Percentiles rank a stretch among this genome's conserved stretches.
Evolutionary conservation across 2,113 vertebrate genomes (phyloP).

Genomic region (Cynoglossus semilaevis): DNA sequence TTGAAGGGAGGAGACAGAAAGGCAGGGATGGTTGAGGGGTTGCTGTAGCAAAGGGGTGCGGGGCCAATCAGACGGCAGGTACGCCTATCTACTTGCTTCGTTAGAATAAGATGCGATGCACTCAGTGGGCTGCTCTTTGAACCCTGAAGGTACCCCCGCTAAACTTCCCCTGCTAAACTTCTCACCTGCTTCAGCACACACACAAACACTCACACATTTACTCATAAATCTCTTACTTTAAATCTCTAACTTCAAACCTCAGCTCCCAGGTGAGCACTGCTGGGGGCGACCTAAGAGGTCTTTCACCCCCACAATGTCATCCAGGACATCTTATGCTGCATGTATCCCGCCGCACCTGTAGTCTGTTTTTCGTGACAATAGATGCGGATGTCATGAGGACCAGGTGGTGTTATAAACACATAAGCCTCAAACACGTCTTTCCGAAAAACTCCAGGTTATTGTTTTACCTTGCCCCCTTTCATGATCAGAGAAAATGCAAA

Average conservation of each 20-base stretch:
- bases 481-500: too few relatives aligned
- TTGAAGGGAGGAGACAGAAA: conserved; percentile 38
- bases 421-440: too few relatives aligned
- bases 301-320: conserved; percentile 70
- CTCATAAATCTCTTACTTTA: too few relatives aligned
- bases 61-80: conserved; percentile 60
- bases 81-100: conserved; percentile 51
- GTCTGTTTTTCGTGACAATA: conserved; percentile 42
- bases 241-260: conserved; percentile 54
- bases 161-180: too few relatives aligned
- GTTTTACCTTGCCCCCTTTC: too few relatives aligned
- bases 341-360: conserved; percentile 26
- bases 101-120: conserved; percentile 65
- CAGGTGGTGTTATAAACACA: conserved; percentile 1
- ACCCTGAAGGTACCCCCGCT: conserved; percentile 58
- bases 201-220: conserved; percentile 30
- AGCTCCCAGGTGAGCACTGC: conserved; percentile 61
- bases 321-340: conserved; percentile 15
- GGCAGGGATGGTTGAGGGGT: conserved; percentile 59
- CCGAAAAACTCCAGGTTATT: conserved; percentile 22
- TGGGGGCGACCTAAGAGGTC: conserved; percentile 60
- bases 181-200: conserved; percentile 66
- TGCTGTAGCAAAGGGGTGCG: conserved; percentile 62
- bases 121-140: conserved; percentile 70
- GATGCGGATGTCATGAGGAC: conserved; percentile 26